phyloP scores from a whole-genome alignment of 2,797 vertebrate genomes.

The Anas bernieri region DNA sequence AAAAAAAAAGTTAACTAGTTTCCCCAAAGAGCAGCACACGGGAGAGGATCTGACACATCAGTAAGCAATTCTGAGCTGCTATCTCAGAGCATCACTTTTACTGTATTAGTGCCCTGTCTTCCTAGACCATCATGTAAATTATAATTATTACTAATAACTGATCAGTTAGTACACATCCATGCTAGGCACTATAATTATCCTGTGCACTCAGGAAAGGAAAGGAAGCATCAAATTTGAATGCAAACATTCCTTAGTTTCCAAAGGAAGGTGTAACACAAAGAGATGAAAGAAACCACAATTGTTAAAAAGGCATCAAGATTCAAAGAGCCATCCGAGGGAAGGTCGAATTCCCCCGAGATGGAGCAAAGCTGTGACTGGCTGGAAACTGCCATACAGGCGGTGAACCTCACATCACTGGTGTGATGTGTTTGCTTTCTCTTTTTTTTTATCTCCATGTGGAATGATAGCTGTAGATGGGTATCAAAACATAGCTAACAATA shows the following conservation, averaged over 20 bases:
- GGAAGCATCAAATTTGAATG: background rate
- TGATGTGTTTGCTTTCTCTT: background rate
- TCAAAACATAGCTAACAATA: background rate
- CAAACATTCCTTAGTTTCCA: constrained; percentile 31
- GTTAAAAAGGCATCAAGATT: background rate
- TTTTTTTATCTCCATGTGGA: background rate
- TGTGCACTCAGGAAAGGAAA: background rate
- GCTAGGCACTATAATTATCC: background rate
- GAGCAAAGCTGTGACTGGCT: background rate
- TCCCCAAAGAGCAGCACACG: background rate
- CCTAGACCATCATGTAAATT: background rate
- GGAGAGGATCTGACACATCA: background rate
- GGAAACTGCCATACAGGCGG: background rate
- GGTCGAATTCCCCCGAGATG: background rate
- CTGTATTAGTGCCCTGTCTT: background rate
- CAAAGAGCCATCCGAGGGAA: background rate
- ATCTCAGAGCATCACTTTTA: background rate
- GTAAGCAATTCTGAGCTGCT: background rate
- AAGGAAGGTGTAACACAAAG: background rate
- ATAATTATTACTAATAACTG: constrained; percentile 1
- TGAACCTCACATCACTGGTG: background rate
- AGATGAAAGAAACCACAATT: background rate
- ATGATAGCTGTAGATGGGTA: background rate
- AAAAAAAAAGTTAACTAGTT: background rate
- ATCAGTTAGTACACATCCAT: constrained; percentile 6